Conservation (phyloP, 2,797 vertebrate genomes). For the Rhodeus uyekii region DNA sequence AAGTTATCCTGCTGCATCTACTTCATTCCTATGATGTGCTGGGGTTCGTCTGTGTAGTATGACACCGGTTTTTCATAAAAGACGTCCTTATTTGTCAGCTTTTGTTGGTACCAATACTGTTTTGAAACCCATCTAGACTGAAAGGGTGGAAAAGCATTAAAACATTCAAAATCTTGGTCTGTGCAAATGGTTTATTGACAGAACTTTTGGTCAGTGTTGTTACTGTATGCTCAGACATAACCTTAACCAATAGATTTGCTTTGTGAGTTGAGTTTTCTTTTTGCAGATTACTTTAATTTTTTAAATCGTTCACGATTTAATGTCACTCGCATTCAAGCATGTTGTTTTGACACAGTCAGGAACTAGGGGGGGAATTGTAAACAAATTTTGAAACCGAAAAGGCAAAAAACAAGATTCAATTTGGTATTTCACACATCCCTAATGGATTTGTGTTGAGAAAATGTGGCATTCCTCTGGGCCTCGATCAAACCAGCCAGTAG, state of each 20-base stretch:
- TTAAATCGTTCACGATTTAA: not conserved
- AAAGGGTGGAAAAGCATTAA: not conserved
- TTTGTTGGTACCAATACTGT: not conserved
- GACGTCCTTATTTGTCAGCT: not conserved
- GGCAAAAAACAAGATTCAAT: conserved; percentile 42
- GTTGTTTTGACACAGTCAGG: conserved; percentile 8
- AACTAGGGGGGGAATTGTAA: conserved; percentile 19
- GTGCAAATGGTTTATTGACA: not conserved
- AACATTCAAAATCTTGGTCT: not conserved
- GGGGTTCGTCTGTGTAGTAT: not conserved
- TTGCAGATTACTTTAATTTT: not conserved
- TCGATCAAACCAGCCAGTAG: conserved; percentile 41
- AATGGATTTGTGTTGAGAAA: conserved; percentile 37
- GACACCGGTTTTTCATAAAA: not conserved
- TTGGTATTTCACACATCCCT: conserved; percentile 11
- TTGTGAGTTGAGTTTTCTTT: not conserved
- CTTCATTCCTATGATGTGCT: conserved; percentile 1
- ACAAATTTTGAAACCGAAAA: not conserved
- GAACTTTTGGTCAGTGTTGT: not conserved
- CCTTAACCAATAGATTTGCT: not conserved
- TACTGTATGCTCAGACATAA: not conserved
- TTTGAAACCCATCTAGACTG: not conserved
- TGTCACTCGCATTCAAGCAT: not conserved
- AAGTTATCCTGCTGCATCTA: conserved; percentile 11
- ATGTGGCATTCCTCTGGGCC: conserved; percentile 45